These are phyloP conservation scores for Oryzias melastigma DNA, from an alignment of 2,113 vertebrate species.

Conservation along the genomic window DNA sequence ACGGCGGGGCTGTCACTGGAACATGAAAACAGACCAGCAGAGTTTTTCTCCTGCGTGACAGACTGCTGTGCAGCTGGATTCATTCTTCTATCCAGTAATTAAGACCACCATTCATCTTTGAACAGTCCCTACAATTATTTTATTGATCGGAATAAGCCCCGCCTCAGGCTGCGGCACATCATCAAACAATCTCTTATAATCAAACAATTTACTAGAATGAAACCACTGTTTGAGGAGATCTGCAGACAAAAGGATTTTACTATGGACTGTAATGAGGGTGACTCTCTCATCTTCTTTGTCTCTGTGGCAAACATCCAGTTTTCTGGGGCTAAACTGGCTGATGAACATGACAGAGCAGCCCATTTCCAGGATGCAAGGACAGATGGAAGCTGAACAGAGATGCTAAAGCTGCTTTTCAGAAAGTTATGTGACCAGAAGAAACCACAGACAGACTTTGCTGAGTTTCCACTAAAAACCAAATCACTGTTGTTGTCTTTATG, in stretches of 20 bases:
- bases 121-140: slow-evolving; percentile 4
- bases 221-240: slow-evolving; percentile 35
- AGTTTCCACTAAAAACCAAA: slow-evolving; percentile 36
- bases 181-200: background rate
- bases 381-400: slow-evolving; percentile 14
- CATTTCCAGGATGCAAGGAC: slow-evolving; percentile 37
- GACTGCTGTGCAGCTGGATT: too few relatives aligned
- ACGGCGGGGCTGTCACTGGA: too few relatives aligned
- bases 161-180: slow-evolving; percentile 21
- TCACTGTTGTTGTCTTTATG: slow-evolving; percentile 45
- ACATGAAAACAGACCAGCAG: too few relatives aligned
- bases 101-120: too few relatives aligned
- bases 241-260: slow-evolving; percentile 49
- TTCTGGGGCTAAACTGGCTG: slow-evolving; percentile 40
- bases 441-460: slow-evolving; percentile 29
- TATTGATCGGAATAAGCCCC: slow-evolving; percentile 27
- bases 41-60: too few relatives aligned
- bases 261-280: slow-evolving; percentile 36
- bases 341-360: slow-evolving; percentile 54
- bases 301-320: slow-evolving; percentile 21
- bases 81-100: too few relatives aligned
- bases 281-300: slow-evolving; percentile 36
- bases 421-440: slow-evolving; percentile 37
- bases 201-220: slow-evolving; percentile 56
- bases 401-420: slow-evolving; percentile 34